These are phyloP conservation scores for Epinotia bilunana DNA, from an alignment of 2,888 invertebrate species.

Conservation along the genomic window DNA sequence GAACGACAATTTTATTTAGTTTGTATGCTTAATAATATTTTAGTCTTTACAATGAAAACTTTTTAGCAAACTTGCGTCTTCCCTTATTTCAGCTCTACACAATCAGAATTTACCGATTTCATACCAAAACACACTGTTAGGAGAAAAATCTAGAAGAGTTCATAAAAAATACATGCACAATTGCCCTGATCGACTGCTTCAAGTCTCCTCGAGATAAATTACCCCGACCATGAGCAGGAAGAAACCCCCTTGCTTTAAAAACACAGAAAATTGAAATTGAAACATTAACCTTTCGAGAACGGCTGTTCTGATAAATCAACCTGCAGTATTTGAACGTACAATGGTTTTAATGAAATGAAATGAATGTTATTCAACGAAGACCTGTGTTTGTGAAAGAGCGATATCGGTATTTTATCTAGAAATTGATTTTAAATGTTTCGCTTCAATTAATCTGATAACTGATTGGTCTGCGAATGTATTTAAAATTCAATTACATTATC, in stretches of 20 bases:
- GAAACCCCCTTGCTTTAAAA: neutral
- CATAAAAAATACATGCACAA: neutral
- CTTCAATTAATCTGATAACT: conserved; percentile 6
- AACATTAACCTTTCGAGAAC: neutral
- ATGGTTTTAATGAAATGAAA: neutral
- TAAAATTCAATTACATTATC: neutral
- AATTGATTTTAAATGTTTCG: conserved; percentile 10
- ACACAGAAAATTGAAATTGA: neutral
- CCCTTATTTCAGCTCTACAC: neutral
- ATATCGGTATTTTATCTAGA: conserved; percentile 10
- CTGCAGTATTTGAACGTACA: neutral
- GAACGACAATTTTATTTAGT: too few relatives aligned
- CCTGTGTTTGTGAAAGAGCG: neutral
- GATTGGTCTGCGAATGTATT: conserved; percentile 1
- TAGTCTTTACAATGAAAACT: too few relatives aligned
- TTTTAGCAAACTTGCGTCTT: neutral
- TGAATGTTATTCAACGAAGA: neutral
- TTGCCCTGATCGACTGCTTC: neutral
- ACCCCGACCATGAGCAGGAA: neutral
- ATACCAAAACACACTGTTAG: neutral
- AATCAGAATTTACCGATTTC: neutral
- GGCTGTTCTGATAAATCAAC: neutral
- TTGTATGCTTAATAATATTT: too few relatives aligned
- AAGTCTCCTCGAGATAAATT: neutral
- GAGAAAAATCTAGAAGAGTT: neutral